phyloP scores from a whole-genome alignment of 2,113 vertebrate species.

The cattle (Bos taurus) region DNA sequence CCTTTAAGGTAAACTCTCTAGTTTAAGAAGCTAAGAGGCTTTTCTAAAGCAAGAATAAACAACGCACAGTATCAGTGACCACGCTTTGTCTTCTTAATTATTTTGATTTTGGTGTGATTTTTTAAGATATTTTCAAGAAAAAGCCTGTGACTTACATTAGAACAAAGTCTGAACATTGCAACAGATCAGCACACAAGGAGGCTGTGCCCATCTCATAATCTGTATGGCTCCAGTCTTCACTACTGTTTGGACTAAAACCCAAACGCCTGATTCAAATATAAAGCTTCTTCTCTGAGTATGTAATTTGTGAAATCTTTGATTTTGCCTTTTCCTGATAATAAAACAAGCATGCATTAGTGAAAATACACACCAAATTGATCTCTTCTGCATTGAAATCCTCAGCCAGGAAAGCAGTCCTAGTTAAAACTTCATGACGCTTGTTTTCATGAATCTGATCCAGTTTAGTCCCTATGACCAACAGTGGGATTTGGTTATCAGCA shows the following conservation, averaged over 20 bases:
- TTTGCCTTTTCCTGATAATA: neutral
- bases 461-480: slow-evolving; percentile 97
- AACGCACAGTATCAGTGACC: neutral
- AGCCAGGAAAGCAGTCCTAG: slow-evolving; percentile 94
- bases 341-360: slow-evolving; percentile 13
- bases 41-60: slow-evolving; percentile 38
- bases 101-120: slow-evolving; percentile 48
- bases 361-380: slow-evolving; percentile 92
- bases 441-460: slow-evolving; percentile 96
- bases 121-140: slow-evolving; percentile 4
- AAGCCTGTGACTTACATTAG: neutral
- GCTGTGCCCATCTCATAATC: neutral
- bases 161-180: neutral
- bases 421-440: slow-evolving; percentile 94
- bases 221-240: neutral
- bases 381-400: slow-evolving; percentile 99
- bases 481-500: slow-evolving; percentile 94
- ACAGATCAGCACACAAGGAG: neutral
- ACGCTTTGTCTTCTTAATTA: neutral
- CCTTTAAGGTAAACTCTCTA: slow-evolving; percentile 2
- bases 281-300: neutral
- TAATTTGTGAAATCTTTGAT: neutral
- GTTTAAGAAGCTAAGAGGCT: neutral
- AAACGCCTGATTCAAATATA: neutral
- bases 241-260: neutral